These are phyloP conservation scores for Mionectes macconnelli DNA, from an alignment of 2,113 vertebrate genomes.

Conservation along the genomic window DNA sequence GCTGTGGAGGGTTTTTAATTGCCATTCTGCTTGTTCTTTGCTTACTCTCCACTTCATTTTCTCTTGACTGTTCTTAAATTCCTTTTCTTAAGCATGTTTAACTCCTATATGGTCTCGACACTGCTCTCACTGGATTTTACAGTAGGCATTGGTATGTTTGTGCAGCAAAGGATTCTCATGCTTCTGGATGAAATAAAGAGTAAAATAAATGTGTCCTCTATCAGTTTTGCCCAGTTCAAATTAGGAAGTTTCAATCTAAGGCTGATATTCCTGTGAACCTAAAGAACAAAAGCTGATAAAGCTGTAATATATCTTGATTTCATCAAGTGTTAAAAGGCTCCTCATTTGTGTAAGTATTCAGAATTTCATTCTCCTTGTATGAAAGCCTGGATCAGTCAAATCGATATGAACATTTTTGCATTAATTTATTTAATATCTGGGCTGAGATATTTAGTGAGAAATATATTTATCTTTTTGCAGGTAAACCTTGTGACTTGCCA, in stretches of 20 bases:
- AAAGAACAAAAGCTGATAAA: neutral
- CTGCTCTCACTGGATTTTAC: neutral
- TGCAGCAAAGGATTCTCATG: neutral
- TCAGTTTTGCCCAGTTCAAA: neutral
- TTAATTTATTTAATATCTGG: neutral
- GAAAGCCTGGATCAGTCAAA: neutral
- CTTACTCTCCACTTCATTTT: neutral
- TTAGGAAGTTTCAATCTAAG: neutral
- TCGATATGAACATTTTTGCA: neutral
- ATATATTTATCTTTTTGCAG: constrained; percentile 51
- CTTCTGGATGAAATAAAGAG: neutral
- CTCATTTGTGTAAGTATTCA: neutral
- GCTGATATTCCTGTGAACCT: neutral
- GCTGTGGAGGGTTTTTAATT: neutral
- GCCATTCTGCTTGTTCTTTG: neutral
- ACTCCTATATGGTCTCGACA: neutral
- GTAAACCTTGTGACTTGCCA: constrained; percentile 67
- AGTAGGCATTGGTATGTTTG: neutral
- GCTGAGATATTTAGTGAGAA: neutral
- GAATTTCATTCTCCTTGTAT: neutral
- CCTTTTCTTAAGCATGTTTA: neutral
- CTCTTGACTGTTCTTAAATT: neutral
- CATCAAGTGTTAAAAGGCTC: neutral
- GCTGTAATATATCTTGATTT: neutral
- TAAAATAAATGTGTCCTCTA: neutral